Evolutionary conservation across 2,888 invertebrate genomes (phyloP).

Genomic region (Pedicia rivosa): DNA sequence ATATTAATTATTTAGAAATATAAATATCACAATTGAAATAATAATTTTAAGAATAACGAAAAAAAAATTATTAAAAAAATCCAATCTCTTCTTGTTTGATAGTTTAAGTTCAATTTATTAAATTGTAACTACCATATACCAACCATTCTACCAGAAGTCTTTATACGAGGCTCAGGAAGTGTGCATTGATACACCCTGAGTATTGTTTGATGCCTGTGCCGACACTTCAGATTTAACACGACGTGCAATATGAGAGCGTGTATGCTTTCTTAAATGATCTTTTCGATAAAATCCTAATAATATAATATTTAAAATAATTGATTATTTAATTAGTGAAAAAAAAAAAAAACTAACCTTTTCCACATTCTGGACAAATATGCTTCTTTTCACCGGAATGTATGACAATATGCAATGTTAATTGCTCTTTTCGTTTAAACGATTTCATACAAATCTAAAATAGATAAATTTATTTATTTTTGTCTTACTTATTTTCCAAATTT

Average conservation of each 20-base stretch:
- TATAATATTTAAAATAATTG: constrained; percentile 3
- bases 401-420: constrained; percentile 73
- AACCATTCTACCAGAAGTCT: constrained; percentile 32
- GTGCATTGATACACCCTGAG: constrained; percentile 25
- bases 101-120: no score
- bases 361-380: constrained; percentile 74
- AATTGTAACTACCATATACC: no score
- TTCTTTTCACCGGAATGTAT: constrained; percentile 82
- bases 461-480: neutral
- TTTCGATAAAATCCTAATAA: constrained; percentile 62
- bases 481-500: neutral
- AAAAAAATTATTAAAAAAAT: no score
- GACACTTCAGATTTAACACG: constrained; percentile 73
- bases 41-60: no score
- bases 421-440: constrained; percentile 79
- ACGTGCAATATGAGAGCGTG: constrained; percentile 68
- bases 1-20: no score
- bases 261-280: constrained; percentile 73
- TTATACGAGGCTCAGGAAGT: constrained; percentile 35
- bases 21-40: no score
- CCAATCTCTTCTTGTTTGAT: no score
- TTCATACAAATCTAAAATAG: constrained; percentile 51
- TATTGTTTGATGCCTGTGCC: constrained; percentile 41
- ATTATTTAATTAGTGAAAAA: neutral
- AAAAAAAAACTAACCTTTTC: constrained; percentile 42